A percentile compares a stretch with the other conserved stretches of the same genome.
Evolutionary conservation across 92 coral and sea anemone genomes (phyloP).

Genomic region (Muricea muricata): DNA sequence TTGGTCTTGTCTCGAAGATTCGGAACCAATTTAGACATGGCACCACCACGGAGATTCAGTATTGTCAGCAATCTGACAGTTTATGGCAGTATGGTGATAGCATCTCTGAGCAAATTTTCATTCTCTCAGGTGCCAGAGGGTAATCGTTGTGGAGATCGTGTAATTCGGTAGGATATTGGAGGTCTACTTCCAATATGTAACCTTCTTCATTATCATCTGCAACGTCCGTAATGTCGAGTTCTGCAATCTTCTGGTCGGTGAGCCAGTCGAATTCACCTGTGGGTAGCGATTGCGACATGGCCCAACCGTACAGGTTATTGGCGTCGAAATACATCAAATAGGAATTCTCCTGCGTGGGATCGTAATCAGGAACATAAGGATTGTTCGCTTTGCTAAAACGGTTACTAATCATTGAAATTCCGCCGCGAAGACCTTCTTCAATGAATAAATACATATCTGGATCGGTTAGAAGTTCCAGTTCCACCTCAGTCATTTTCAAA

Average conservation of each 20-base stretch:
- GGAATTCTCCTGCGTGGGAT: conserved; percentile 4
- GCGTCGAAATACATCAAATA: conserved; percentile 15
- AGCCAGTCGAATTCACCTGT: conserved; percentile 31
- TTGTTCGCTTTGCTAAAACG: neutral
- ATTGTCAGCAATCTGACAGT: neutral
- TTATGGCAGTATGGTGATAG: conserved; percentile 23
- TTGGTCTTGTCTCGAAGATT: conserved; percentile 6
- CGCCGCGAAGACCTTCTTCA: neutral
- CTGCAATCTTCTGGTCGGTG: conserved; percentile 10
- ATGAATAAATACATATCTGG: conserved; percentile 23
- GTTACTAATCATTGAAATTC: neutral
- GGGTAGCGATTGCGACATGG: neutral
- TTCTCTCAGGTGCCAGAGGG: conserved; percentile 39
- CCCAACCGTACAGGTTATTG: conserved; percentile 46
- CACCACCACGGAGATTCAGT: neutral
- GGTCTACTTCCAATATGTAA: conserved; percentile 20
- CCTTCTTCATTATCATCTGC: conserved; percentile 22
- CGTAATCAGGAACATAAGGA: neutral
- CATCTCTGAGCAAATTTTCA: neutral
- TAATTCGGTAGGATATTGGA: conserved; percentile 6
- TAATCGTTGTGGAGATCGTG: conserved; percentile 55
- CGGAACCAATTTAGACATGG: conserved; percentile 30
- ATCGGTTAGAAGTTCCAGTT: conserved; percentile 1
- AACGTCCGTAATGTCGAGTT: conserved; percentile 25
- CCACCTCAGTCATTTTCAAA: neutral